A percentile compares a stretch with the other conserved stretches of the same genome.
These are phyloP conservation scores for Drosophila colorata DNA, from an alignment of 2,888 invertebrate species.

Conservation along the genomic window DNA sequence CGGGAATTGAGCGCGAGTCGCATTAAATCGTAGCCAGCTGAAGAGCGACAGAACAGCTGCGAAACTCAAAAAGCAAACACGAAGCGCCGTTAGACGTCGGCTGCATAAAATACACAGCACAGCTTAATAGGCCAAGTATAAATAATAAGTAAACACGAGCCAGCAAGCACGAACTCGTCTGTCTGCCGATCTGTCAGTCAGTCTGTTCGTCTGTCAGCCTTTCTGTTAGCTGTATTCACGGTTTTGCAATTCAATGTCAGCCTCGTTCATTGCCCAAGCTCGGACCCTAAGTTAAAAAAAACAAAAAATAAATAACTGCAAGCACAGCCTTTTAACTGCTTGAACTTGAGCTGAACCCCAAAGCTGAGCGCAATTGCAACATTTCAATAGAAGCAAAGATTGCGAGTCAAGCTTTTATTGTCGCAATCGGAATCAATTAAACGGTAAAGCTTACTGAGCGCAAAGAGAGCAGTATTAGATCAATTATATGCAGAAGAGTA, in stretches of 20 bases:
- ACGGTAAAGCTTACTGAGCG: slow-evolving; percentile 22
- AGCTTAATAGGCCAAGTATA: slow-evolving; percentile 40
- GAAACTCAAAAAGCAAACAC: slow-evolving; percentile 42
- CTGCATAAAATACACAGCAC: slow-evolving; percentile 47
- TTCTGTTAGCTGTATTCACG: slow-evolving; percentile 21
- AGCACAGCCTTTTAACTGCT: slow-evolving; percentile 26
- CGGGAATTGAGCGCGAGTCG: slow-evolving; percentile 58
- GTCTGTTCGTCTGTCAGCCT: slow-evolving; percentile 5
- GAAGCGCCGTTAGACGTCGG: slow-evolving; percentile 60
- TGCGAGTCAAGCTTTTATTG: slow-evolving; percentile 26
- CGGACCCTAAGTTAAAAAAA: slow-evolving; percentile 28
- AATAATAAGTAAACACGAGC: slow-evolving; percentile 36
- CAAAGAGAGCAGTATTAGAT: slow-evolving; percentile 12
- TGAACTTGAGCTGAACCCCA: slow-evolving; percentile 56
- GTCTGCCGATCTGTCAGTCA: slow-evolving; percentile 12
- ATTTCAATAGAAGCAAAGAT: slow-evolving; percentile 35
- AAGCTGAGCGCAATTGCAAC: slow-evolving; percentile 47
- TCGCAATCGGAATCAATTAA: slow-evolving; percentile 47
- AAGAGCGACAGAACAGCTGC: slow-evolving; percentile 25
- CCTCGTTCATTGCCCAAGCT: slow-evolving; percentile 49
- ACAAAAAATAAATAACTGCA: slow-evolving; percentile 44
- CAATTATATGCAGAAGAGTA: slow-evolving; percentile 1
- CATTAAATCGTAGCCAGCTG: slow-evolving; percentile 22
- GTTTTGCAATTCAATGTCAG: slow-evolving; percentile 56
- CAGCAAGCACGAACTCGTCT: slow-evolving; percentile 21